Evolutionary conservation across 35 echinoderm and acorn worm genomes (phyloP), one percentile per base, ranked within the genome.

Genomic region (Holothuria glaberrima): DNA sequence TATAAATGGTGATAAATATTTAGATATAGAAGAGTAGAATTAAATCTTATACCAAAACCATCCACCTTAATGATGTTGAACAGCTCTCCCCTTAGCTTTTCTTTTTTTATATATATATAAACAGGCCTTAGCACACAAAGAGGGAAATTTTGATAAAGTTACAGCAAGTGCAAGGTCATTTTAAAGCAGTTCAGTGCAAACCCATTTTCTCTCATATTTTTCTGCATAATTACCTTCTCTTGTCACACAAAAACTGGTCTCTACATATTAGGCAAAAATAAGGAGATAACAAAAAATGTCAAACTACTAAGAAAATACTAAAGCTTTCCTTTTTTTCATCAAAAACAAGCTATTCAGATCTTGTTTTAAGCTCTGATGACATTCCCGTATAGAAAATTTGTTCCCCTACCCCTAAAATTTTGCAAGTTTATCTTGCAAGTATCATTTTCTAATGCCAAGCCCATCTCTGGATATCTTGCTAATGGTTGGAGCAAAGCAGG

Each of bases 191-290:
- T 84, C 57, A 62, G 80, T 84, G 80, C 80, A 63, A 84, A 48
- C 54, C 5, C 27, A 48, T 59, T 24, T 61, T 9, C n/a, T 48
- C 21, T 78, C 19, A 33, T 33, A 20, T 22, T 59, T 61, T 12
- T 62, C 19, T 84, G n/a, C 46, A 84, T 84, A 84, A 36, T 84
- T 84, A 84, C 80, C 80, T 84, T 61, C 25, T 31, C 25, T 30
- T 32, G 80, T 84, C 80, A 84, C 9, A 84, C 80, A 84, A 84
- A 84, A 58, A 84, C 56, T 57, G 80, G 80, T 33, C 80, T 36
- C 80, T 84, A 84, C 24, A 84, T 32, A 58, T 84, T 19, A 54
- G 57, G 35, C 44, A 81, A 26, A n/a, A 81, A 58, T 0, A 73
- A 73, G 44, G 21, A 78, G 21, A 78, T 69, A 69, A 9, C 7